Conservation (phyloP, 2,797 vertebrate species). For the Hafferia zeledoni region DNA sequence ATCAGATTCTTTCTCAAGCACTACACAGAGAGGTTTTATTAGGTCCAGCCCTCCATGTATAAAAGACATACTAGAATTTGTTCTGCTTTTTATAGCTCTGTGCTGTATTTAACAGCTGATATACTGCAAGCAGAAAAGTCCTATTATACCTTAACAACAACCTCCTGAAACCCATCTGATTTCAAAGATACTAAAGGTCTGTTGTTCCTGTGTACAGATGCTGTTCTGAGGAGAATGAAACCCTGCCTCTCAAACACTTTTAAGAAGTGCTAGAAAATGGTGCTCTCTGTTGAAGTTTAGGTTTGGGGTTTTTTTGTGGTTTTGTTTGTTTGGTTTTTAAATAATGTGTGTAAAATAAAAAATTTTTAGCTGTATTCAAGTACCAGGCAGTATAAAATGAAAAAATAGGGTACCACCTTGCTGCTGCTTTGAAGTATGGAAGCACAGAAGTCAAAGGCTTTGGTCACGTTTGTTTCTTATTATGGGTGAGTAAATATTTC, state of each 20-base stretch:
- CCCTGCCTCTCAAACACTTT: background rate
- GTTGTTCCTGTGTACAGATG: background rate
- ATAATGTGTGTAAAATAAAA: background rate
- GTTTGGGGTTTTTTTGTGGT: background rate
- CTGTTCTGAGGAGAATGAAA: background rate
- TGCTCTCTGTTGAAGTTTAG: background rate
- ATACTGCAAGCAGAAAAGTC: background rate
- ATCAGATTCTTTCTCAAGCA: background rate
- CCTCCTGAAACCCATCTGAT: background rate
- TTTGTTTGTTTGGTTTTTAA: background rate
- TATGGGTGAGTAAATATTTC: background rate
- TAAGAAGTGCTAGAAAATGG: background rate
- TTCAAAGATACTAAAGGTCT: background rate
- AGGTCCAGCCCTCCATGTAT: background rate
- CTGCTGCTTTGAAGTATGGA: background rate
- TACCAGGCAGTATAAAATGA: background rate
- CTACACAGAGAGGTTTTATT: background rate
- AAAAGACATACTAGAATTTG: background rate
- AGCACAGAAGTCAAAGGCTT: background rate
- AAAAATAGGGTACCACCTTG: background rate
- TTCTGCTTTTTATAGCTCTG: background rate
- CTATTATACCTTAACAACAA: background rate
- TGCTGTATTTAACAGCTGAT: constrained; percentile 25
- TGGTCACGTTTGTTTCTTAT: background rate
- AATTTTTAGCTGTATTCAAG: background rate